A percentile compares a stretch with the other conserved stretches of the same genome.
Conservation (phyloP, 2,797 vertebrate genomes). For the Lycodopsis pacificus region DNA sequence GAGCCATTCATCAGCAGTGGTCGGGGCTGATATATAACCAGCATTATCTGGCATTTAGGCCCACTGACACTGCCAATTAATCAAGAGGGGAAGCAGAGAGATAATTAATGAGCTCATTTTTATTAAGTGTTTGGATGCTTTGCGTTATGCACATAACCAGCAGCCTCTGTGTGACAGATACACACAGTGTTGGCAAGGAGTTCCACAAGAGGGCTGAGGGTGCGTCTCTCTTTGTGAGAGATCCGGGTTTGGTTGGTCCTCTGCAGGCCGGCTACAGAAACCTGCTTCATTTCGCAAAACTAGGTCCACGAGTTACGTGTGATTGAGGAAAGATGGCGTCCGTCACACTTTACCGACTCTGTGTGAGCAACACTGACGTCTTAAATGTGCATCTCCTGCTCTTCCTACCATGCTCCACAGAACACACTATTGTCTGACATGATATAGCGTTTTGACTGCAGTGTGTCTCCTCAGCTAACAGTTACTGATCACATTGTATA, state of each 20-base stretch:
- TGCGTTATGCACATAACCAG: slow-evolving; percentile 84
- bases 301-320: neutral
- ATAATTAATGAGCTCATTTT: slow-evolving; percentile 61
- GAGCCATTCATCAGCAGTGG: slow-evolving; percentile 62
- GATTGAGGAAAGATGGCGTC: slow-evolving; percentile 19
- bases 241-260: slow-evolving; percentile 36
- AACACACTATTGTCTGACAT: neutral
- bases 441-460: neutral
- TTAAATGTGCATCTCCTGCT: slow-evolving; percentile 29
- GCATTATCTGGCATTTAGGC: slow-evolving; percentile 69
- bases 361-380: slow-evolving; percentile 16
- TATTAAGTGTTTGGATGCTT: slow-evolving; percentile 62
- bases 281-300: slow-evolving; percentile 27
- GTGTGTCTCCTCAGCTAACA: slow-evolving; percentile 1
- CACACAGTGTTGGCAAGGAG: slow-evolving; percentile 78
- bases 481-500: slow-evolving; percentile 20
- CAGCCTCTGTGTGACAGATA: slow-evolving; percentile 87
- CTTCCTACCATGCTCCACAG: neutral
- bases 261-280: slow-evolving; percentile 30
- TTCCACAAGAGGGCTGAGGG: slow-evolving; percentile 89
- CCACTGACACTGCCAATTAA: slow-evolving; percentile 57
- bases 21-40: slow-evolving; percentile 65
- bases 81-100: slow-evolving; percentile 41
- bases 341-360: slow-evolving; percentile 10
- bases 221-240: slow-evolving; percentile 25